Evolutionary conservation across 35 echinoderm and acorn worm species (phyloP).

Genomic region (Lytechinus pictus): DNA sequence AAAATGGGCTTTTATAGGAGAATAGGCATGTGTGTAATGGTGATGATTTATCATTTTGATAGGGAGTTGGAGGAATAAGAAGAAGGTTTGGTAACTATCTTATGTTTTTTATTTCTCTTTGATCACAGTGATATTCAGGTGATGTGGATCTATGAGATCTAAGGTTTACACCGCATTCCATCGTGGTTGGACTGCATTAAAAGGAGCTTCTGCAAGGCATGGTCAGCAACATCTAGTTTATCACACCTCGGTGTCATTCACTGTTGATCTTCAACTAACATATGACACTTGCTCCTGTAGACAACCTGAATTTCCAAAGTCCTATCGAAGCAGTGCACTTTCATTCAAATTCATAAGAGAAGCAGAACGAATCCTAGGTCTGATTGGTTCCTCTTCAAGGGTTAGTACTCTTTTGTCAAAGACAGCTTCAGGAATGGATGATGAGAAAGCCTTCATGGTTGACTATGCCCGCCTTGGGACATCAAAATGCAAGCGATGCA

Average conservation of each 20-base stretch:
- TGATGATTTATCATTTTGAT: too few relatives aligned
- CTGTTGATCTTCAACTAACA: not conserved
- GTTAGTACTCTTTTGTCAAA: not conserved
- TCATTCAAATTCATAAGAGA: not conserved
- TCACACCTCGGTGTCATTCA: not conserved
- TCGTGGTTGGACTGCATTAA: not conserved
- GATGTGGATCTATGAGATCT: not conserved
- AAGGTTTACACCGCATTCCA: not conserved
- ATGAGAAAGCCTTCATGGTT: slow-evolving; percentile 71
- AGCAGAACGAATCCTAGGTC: not conserved
- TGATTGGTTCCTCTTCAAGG: not conserved
- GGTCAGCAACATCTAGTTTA: not conserved
- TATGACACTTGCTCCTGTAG: not conserved
- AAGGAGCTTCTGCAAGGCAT: not conserved
- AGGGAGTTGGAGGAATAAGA: too few relatives aligned
- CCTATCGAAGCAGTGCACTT: not conserved
- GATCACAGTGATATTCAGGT: not conserved
- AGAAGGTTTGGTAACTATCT: too few relatives aligned
- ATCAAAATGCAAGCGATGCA: slow-evolving; percentile 98
- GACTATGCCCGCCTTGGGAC: slow-evolving; percentile 97
- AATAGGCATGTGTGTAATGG: too few relatives aligned
- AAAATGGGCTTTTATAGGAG: too few relatives aligned
- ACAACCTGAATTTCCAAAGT: not conserved
- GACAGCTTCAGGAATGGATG: slow-evolving; percentile 63
- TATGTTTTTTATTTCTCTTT: not conserved